These are phyloP conservation scores for Oncopodura yosiiana DNA, from an alignment of 1,140 invertebrate species.

Conservation along the genomic window DNA sequence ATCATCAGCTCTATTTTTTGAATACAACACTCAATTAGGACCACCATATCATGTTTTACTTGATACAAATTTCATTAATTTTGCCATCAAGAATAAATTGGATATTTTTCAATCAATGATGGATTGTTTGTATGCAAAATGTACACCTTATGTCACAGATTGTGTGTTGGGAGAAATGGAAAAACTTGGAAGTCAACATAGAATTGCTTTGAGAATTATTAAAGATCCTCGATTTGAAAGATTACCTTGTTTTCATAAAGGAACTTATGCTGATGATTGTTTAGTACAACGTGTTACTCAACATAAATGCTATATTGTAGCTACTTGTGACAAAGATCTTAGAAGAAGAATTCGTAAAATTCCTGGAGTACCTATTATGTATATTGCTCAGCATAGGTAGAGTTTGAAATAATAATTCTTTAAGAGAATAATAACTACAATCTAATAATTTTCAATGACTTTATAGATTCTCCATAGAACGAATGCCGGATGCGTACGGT, in stretches of 20 bases:
- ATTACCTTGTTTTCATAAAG: constrained; percentile 89
- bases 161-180: constrained; percentile 98
- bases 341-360: constrained; percentile 94
- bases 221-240: constrained; percentile 92
- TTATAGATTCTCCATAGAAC: constrained; percentile 77
- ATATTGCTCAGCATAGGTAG: constrained; percentile 74
- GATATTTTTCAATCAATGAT: constrained; percentile 97
- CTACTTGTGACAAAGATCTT: constrained; percentile 96
- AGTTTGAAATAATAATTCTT: background rate
- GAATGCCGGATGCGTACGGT: constrained; percentile 97
- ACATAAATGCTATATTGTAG: constrained; percentile 99
- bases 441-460: constrained; percentile 5
- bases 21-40: constrained; percentile 97
- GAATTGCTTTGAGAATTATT: constrained; percentile 88
- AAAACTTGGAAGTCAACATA: constrained; percentile 90
- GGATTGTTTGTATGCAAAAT: constrained; percentile 98
- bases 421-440: background rate
- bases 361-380: constrained; percentile 98
- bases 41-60: constrained; percentile 94
- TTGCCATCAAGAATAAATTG: constrained; percentile 96
- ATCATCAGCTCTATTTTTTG: constrained; percentile 89
- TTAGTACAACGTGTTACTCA: constrained; percentile 88
- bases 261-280: constrained; percentile 99
- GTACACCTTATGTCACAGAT: constrained; percentile 96
- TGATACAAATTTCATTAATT: constrained; percentile 99